These are phyloP conservation scores for Lampris megalopsis DNA, from an alignment of 2,113 vertebrate genomes.

Conservation along the genomic window DNA sequence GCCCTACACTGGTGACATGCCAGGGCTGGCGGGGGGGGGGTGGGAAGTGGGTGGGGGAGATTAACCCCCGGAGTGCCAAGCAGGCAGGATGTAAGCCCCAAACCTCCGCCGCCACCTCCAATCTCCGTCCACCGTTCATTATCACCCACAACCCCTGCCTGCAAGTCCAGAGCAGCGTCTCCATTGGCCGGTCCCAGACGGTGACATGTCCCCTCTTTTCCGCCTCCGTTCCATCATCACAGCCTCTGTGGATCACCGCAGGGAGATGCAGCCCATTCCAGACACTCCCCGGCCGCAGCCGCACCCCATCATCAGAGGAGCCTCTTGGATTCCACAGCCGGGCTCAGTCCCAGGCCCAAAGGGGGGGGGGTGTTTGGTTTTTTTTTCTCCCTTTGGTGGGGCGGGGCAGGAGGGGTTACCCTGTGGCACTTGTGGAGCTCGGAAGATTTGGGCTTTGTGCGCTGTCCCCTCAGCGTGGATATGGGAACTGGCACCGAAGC, in stretches of 20 bases:
- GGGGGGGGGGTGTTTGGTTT: not conserved
- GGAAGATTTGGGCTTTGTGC: not conserved
- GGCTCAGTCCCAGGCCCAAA: slow-evolving; percentile 9
- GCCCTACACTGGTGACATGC: slow-evolving; percentile 90
- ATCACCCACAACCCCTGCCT: slow-evolving; percentile 24
- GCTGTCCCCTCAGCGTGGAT: slow-evolving; percentile 20
- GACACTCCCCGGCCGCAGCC: slow-evolving; percentile 72
- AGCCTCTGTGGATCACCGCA: slow-evolving; percentile 66
- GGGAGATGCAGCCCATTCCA: slow-evolving; percentile 72
- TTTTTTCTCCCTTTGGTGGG: too few relatives aligned
- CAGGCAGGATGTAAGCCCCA: not conserved
- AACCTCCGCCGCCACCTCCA: slow-evolving; percentile 6
- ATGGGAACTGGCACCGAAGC: not conserved
- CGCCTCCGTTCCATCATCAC: slow-evolving; percentile 39
- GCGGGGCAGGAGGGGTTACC: too few relatives aligned
- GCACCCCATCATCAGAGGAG: slow-evolving; percentile 67
- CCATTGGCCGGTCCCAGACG: slow-evolving; percentile 44
- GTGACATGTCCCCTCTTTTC: slow-evolving; percentile 57
- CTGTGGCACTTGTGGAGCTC: too few relatives aligned
- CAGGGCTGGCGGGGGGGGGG: slow-evolving; percentile 74
- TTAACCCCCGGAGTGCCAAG: slow-evolving; percentile 30
- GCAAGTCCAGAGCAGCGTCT: slow-evolving; percentile 31
- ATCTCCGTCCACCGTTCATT: not conserved
- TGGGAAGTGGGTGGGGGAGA: slow-evolving; percentile 27
- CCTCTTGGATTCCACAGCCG: slow-evolving; percentile 34